Conservation (phyloP, 2,113 vertebrate species). For the Glaucidium brasilianum region DNA sequence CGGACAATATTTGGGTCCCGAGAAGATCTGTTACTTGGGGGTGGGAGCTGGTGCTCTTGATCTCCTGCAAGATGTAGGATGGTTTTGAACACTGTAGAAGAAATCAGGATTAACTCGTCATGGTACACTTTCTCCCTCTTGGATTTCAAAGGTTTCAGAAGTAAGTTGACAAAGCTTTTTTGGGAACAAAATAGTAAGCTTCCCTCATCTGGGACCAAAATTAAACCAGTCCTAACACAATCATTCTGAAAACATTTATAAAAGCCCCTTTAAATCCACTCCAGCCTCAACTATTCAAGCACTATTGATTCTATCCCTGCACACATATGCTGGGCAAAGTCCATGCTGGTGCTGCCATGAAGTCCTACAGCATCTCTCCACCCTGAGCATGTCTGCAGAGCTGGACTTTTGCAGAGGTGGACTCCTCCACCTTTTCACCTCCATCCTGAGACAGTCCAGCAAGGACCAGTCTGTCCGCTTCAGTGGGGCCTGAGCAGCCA, state of each 20-base stretch:
- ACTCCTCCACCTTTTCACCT: background rate
- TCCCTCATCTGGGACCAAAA: background rate
- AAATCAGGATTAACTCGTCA: background rate
- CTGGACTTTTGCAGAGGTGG: background rate
- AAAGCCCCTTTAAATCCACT: background rate
- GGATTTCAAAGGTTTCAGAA: background rate
- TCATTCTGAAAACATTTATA: background rate
- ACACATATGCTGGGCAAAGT: background rate
- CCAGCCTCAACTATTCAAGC: background rate
- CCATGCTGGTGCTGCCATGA: background rate
- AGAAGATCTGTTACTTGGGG: background rate
- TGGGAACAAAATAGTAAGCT: background rate
- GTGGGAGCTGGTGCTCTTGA: background rate
- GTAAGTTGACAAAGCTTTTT: background rate
- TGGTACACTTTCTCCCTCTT: background rate
- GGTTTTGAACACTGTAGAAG: background rate
- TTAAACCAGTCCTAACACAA: background rate
- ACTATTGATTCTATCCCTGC: too few species aligned
- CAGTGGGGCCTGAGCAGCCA: accelerated
- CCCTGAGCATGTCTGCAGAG: background rate
- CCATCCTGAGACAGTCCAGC: background rate
- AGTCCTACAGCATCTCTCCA: background rate
- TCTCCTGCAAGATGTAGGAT: background rate
- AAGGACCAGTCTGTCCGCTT: background rate
- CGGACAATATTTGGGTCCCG: accelerated